Percentiles rank a stretch among this genome's conserved stretches.
Evolutionary conservation across 2,797 vertebrate species (phyloP).

Genomic region (Esox lucius): DNA sequence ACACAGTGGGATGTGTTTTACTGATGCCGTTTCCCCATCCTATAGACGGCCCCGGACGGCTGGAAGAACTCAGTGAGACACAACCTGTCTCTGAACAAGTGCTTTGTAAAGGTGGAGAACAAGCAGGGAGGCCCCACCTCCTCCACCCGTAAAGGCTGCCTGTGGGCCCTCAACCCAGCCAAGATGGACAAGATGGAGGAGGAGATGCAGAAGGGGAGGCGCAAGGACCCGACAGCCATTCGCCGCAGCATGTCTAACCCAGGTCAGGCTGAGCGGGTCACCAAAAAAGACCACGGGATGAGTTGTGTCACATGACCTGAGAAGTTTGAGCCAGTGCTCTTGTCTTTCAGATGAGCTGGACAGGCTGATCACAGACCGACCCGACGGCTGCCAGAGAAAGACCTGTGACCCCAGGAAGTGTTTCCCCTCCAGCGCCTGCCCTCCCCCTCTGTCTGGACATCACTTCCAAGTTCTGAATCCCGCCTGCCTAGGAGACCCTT

Average conservation of each 20-base stretch:
- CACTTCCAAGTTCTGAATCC: constrained; percentile 71
- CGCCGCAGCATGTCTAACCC: constrained; percentile 87
- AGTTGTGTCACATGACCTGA: background rate
- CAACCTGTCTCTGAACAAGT: constrained; percentile 88
- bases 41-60: constrained; percentile 83
- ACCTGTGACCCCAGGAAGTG: constrained; percentile 56
- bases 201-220: constrained; percentile 88
- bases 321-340: background rate
- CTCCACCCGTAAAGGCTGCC: constrained; percentile 83
- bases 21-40: constrained; percentile 1
- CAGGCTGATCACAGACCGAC: constrained; percentile 85
- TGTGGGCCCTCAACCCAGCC: constrained; percentile 86
- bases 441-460: constrained; percentile 58
- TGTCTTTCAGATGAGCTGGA: constrained; percentile 80
- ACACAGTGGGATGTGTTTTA: background rate
- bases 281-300: too few species aligned
- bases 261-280: constrained; percentile 55
- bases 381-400: constrained; percentile 77
- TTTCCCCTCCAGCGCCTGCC: constrained; percentile 56
- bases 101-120: constrained; percentile 88
- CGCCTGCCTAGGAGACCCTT: constrained; percentile 65
- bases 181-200: constrained; percentile 90
- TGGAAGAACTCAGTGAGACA: constrained; percentile 90
- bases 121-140: constrained; percentile 79
- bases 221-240: constrained; percentile 84